These are phyloP conservation scores for Percopsis transmontana DNA, from an alignment of 2,113 vertebrate genomes.

Conservation along the genomic window DNA sequence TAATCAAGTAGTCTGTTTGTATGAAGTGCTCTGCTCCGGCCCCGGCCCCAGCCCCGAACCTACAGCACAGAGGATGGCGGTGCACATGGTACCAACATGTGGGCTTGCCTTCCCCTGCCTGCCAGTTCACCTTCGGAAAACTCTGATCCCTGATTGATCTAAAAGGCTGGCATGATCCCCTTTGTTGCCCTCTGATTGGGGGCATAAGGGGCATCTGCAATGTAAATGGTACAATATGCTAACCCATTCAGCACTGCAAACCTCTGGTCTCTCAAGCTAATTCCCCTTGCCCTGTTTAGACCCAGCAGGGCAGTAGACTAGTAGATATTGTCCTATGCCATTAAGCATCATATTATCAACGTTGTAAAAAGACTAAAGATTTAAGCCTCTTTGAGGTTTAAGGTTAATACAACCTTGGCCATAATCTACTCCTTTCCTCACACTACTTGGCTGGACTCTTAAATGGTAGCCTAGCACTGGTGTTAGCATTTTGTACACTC, in stretches of 20 bases:
- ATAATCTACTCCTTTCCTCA: conserved; percentile 35
- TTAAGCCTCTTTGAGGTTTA: conserved; percentile 53
- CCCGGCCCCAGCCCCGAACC: conserved; percentile 18
- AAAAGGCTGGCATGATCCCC: conserved; percentile 39
- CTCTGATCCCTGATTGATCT: conserved; percentile 37
- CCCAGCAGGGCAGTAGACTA: background rate
- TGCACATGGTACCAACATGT: conserved; percentile 71
- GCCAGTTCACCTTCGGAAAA: background rate
- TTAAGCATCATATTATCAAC: conserved; percentile 30
- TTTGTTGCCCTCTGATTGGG: conserved; percentile 46
- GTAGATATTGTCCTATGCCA: conserved; percentile 7
- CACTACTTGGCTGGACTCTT: conserved; percentile 51
- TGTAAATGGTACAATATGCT: conserved; percentile 47
- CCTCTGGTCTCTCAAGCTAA: conserved; percentile 38
- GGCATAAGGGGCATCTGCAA: conserved; percentile 24
- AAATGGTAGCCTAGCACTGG: conserved; percentile 55
- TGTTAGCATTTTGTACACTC: conserved; percentile 68
- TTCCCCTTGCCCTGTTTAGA: conserved; percentile 1
- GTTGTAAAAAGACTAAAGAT: conserved; percentile 27
- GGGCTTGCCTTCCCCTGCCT: conserved; percentile 27
- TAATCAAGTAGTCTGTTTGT: conserved; percentile 58
- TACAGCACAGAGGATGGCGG: conserved; percentile 16
- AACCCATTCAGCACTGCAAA: conserved; percentile 10
- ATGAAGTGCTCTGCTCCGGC: conserved; percentile 44
- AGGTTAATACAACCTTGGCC: conserved; percentile 51